Evolutionary conservation across 2,888 invertebrate species (phyloP), one percentile per base, ranked within the genome.

Genomic region (Stictocephala bisonia): DNA sequence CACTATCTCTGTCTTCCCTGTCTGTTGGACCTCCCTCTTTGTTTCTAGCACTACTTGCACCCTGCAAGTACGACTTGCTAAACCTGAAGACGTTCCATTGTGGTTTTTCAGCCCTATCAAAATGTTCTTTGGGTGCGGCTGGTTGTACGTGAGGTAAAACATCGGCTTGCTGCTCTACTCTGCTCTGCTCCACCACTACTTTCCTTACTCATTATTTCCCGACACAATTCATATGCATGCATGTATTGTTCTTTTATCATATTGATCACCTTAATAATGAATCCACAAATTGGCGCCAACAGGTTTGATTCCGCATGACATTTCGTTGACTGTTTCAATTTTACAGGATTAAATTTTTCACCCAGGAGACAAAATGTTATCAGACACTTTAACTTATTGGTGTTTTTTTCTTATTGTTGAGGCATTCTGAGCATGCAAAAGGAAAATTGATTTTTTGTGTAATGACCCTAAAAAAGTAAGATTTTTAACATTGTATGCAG

Each of bases 51-150:
- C 69, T 58, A 58, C 68, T 67, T 68, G 60, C 60, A 40, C 69
- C 51, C 68, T 68, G 68, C 69, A 66, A 73, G 50, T 69, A 73
- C 66, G 73, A 69, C 73, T 69, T 69, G 58, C 68, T 73, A 69
- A 69, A 68, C 72, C 72, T 69, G 73, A 73, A 73, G 68, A 74
- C 44, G 70, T 71, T 68, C 58, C 74, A 53, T 74, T 75, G 71
- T 86, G 85, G 86, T 86, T 87, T 89, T 90, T 89, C 90, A 90
- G 90, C 88, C 90, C 89, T 88, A 90, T 89, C 89, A 90, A 90
- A 90, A 90, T 91, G 90, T 91, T 90, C 90, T 92, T 91, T 91
- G 91, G 90, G 88, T 92, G 91, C 89, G 91, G 91, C 89, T 92
- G 91, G 91, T 91, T 92, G 86, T 91, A 91, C 88, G 89, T 91